Percentiles rank a stretch among this genome's conserved stretches.
phyloP scores from a whole-genome alignment of 2,113 vertebrate species.

The Halcyon malimbica region DNA sequence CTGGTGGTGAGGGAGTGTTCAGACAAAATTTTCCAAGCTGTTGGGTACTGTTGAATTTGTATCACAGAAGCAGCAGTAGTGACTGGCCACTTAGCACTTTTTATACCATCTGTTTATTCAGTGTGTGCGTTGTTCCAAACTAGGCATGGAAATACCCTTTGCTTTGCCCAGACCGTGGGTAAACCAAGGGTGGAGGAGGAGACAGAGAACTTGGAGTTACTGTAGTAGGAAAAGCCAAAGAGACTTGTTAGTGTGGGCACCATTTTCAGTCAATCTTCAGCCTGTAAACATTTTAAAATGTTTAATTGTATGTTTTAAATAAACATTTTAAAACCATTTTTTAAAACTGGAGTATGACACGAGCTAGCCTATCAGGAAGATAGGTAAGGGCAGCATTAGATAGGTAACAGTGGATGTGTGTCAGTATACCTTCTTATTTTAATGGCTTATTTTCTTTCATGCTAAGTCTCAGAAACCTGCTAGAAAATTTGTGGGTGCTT shows the following conservation, averaged over 20 bases:
- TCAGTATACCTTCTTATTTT: not conserved
- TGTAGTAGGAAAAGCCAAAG: not conserved
- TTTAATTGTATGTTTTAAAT: not conserved
- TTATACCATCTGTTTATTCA: not conserved
- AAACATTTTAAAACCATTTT: not conserved
- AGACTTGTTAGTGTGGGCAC: not conserved
- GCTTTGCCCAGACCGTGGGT: not conserved
- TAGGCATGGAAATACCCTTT: not conserved
- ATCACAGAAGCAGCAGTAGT: not conserved
- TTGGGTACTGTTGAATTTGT: not conserved
- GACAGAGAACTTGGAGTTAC: not conserved
- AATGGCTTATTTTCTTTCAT: not conserved
- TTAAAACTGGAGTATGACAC: not conserved
- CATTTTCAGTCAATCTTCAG: not conserved
- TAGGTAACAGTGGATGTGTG: not conserved
- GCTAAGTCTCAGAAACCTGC: not conserved
- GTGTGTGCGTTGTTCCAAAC: not conserved
- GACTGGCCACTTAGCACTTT: not conserved
- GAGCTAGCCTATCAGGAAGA: not conserved
- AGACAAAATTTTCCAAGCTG: not conserved
- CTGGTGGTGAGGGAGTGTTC: not conserved
- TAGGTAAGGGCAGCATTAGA: not conserved
- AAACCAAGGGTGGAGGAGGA: not conserved
- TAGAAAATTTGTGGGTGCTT: not conserved
- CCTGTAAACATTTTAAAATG: not conserved